Evolutionary conservation across 2,888 invertebrate species (phyloP), one percentile per base, ranked within the genome.

Genomic region (Oscheius sp.): DNA sequence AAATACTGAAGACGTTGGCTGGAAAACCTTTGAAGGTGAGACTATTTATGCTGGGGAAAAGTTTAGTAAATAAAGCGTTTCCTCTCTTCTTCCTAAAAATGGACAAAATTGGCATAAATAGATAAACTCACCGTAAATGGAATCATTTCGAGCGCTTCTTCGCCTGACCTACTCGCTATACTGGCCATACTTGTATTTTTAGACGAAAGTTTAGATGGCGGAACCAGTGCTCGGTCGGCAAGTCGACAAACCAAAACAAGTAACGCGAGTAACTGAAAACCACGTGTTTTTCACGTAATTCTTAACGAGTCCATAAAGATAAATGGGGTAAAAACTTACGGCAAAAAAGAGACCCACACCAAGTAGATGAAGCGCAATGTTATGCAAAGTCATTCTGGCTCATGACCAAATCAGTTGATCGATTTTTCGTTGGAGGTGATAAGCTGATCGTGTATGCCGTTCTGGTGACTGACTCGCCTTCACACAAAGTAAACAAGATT

Each of bases 1-100:
- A 82, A n/a, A 77, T 81, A 7, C 73, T 87, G 42, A 87, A 86
- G 65, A 87, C 85, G 1, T 79, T 79, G 60, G 84, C 75, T 53
- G 84, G 85, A 21, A 74, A 84, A 35, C 70, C 80, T 9, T 73
- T 87, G n/a, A 77, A 84, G 81, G 87, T 87, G 33, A 60, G 70
- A 42, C 42, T 42, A 42, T 42, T 42, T 42, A 32, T 66, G 21
- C 2, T 32, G 4, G 29, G 2, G 29, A 2, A 50, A 13, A 5
- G 21, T 50, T 62, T 47, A 51, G 53, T 66, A 73, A 21, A 73
- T 73, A 63, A 73, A 73, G 9, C 73, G 73, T 55, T 65, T 73
- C 53, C 65, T 32, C 29, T 73, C 73, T 21, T 73, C 73, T 3
- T 65, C 65, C 73, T 73, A 32, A 53, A 71, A 70, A 33, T 35